A percentile compares a stretch with the other conserved stretches of the same genome.
Conservation (phyloP, 2,888 invertebrate genomes). For the Pyrochroa serraticornis region DNA sequence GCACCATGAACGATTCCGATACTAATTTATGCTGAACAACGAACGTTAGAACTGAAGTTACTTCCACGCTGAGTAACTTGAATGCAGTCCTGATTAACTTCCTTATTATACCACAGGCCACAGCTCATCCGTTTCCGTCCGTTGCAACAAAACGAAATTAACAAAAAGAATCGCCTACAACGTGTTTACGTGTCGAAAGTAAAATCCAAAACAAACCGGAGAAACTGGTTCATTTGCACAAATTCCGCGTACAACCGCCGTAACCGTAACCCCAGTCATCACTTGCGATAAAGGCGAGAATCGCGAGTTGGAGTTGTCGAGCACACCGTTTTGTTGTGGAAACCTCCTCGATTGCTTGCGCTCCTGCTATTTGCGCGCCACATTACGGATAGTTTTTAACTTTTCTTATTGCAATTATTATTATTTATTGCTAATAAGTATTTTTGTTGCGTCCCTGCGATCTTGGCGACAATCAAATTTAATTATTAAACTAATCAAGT, state of each 20-base stretch:
- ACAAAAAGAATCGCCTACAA: conserved; percentile 5
- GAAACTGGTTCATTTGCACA: too few species aligned
- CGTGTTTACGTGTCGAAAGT: conserved; percentile 6
- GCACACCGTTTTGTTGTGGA: conserved; percentile 21
- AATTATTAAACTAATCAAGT: too few species aligned
- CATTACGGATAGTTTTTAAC: conserved; percentile 26
- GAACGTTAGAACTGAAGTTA: too few species aligned
- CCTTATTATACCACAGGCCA: too few species aligned
- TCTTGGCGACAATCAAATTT: too few species aligned
- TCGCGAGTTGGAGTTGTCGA: background rate
- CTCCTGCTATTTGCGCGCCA: conserved; percentile 58
- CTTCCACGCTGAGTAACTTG: too few species aligned
- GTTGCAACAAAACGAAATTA: conserved; percentile 8
- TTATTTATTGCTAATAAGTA: background rate
- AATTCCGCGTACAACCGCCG: conserved; percentile 6
- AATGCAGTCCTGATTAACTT: too few species aligned
- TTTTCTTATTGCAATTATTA: conserved; percentile 3
- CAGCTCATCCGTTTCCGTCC: conserved; percentile 2
- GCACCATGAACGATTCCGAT: too few species aligned
- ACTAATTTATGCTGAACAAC: too few species aligned
- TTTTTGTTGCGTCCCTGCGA: too few species aligned
- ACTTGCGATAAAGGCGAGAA: conserved; percentile 11
- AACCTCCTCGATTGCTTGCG: conserved; percentile 44
- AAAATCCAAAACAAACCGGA: conserved; percentile 11
- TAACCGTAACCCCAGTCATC: background rate